Base-by-base conservation (phyloP, 2,797 vertebrate species). In the Chaetodon trifasciatus region DNA sequence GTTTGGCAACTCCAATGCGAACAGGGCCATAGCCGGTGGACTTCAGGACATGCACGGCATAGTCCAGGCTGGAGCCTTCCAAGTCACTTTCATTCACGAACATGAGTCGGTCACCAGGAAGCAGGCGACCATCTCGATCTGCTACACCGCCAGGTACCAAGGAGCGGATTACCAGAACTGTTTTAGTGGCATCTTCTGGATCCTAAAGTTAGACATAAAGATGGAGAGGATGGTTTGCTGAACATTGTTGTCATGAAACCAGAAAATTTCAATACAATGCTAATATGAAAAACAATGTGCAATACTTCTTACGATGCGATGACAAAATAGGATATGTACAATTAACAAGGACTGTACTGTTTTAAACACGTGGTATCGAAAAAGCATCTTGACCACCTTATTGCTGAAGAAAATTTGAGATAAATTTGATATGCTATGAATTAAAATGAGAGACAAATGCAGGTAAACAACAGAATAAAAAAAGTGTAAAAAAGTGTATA, bases 21-120 rank as follows among this genome's bases (percentile, higher is more conserved):
- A 99, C 96, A 0, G 89, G 81, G 72, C 98, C 98, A 5, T 93
- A 79, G 8, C 94, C 93, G 0, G 97, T 97, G 81, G 97, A 97
- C 91, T 99, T 99, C 64, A 99, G 90, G 7, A 97, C 96, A 65
- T 97, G 96, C 15, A 99, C 97, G 0, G 97, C 98, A 83, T 97
- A 97, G 81, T 97, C 97, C 46, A 99, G 94, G 81, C 97, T 97
- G 63, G 97, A 96, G 40, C 96, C 96, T 86, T 97, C 96, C 89
- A 99, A 79, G 86, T 96, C 95, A 50, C 79, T 92, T 49, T 96
- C 94, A 8, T 99, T 98, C 72, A 99, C 98, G 75, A 96, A 99
- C 96, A 99, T 95, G 82, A 99, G 97, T 8, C 98, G 93, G 85
- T 99, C 98, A 24, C 98, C 98, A 0, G 98, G 98, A 64, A 98